phyloP scores from a whole-genome alignment of 2,797 vertebrate genomes.

The Odontamblyopus lacepedii region DNA sequence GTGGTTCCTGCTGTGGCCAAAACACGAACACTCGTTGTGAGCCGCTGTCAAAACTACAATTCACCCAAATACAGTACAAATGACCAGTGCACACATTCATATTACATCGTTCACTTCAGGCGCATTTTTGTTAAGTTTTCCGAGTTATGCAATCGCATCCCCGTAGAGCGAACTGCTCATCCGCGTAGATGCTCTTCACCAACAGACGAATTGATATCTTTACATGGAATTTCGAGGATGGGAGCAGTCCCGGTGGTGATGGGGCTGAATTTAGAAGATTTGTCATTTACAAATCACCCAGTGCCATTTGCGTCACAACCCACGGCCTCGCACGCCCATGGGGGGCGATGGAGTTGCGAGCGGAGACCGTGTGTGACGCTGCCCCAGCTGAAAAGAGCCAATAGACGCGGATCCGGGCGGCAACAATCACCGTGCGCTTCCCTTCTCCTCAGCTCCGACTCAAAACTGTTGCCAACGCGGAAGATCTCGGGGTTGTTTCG shows the following conservation, averaged over 20 bases:
- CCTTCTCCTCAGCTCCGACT: constrained; percentile 50
- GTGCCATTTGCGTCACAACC: constrained; percentile 79
- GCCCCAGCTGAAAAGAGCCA: constrained; percentile 71
- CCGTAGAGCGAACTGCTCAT: constrained; percentile 57
- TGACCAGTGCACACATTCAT: constrained; percentile 29
- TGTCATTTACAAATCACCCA: constrained; percentile 72
- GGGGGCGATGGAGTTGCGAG: constrained; percentile 79
- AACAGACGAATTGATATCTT: constrained; percentile 36
- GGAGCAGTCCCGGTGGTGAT: constrained; percentile 40
- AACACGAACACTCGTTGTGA: constrained; percentile 44
- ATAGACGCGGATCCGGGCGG: constrained; percentile 60
- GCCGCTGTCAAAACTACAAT: constrained; percentile 29
- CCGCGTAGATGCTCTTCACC: constrained; percentile 49
- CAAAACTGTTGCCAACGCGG: constrained; percentile 42
- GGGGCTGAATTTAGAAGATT: constrained; percentile 55
- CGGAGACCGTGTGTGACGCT: constrained; percentile 72
- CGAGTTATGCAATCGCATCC: constrained; percentile 75
- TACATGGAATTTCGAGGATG: constrained; percentile 28
- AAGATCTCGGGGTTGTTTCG: constrained; percentile 50
- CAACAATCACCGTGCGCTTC: constrained; percentile 63
- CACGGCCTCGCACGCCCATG: constrained; percentile 76
- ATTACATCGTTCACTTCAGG: constrained; percentile 38
- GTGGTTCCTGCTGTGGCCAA: constrained; percentile 79
- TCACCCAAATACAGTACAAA: constrained; percentile 40
- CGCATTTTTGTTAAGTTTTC: constrained; percentile 74